phyloP scores from a whole-genome alignment of 2,888 invertebrate species.

The Monopis laevigella region DNA sequence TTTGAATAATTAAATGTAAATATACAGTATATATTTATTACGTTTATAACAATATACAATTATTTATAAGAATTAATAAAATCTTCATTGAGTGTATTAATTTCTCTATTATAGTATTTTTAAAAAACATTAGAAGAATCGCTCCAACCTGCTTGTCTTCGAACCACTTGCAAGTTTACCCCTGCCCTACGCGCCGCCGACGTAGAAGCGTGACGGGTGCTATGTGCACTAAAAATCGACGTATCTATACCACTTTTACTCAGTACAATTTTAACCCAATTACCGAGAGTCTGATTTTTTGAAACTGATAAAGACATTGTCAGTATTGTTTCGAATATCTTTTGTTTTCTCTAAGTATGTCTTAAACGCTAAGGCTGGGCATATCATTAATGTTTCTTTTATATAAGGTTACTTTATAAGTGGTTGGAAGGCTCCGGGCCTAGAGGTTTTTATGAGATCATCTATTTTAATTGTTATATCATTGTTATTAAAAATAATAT shows the following conservation, averaged over 20 bases:
- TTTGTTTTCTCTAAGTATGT: conserved; percentile 1
- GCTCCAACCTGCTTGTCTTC: conserved; percentile 1
- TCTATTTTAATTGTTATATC: conserved; percentile 1
- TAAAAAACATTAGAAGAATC: conserved; percentile 2
- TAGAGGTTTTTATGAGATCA: too few relatives aligned
- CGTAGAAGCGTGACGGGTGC: not conserved
- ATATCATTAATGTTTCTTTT: not conserved
- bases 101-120: conserved; percentile 7
- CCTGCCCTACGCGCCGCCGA: conserved; percentile 3
- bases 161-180: not conserved
- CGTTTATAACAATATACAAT: too few relatives aligned
- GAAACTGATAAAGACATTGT: conserved; percentile 1
- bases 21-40: not conserved
- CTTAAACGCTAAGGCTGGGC: conserved; percentile 2
- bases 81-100: not conserved
- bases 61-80: not conserved
- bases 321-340: not conserved
- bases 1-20: not conserved
- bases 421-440: too few relatives aligned
- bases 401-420: not conserved
- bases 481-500: not conserved
- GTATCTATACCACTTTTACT: conserved; percentile 6
- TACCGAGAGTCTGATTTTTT: not conserved
- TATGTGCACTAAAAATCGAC: not conserved
- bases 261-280: not conserved